Evolutionary conservation across 2,888 invertebrate species (phyloP), one percentile per base, ranked within the genome.

Genomic region (Listrodromus nycthemerus): DNA sequence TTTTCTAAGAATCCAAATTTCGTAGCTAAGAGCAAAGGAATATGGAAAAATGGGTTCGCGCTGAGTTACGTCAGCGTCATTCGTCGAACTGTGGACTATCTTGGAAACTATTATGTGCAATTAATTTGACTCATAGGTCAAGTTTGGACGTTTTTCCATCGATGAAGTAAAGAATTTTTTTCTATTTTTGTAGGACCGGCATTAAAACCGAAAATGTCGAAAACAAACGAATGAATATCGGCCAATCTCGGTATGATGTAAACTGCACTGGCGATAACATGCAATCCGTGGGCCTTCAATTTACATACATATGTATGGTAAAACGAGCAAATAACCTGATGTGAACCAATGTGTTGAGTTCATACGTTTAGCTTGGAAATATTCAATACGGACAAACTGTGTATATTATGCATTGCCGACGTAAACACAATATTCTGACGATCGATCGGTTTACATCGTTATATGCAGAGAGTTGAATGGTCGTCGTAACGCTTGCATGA

Each of bases 301-400:
- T 61, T 61, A 6, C 61, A 61, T 61, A 30, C 7, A 61, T 61
- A 61, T 55, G 24, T 52, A 52, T 52, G 27, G 27, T 16, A 27
- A 61, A 61, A 27, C 24, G 55, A 16, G 27, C 6, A 30, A 61
- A 27, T 27, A 27, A 61, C 16, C 10, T 16, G 1, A 58, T 27
- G 58, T 13, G 27, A 27, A n/a, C 27, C 61, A 30, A 61, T 61
- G 27, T 16, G 16, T 45, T 45, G 13, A 45, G 27, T n/a, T 16
- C 27, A 61, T 30, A 27, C 16, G n/a, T 30, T 30, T 61, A 16
- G 30, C 27, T 61, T n/a, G 61, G 30, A 30, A 30, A 27, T 30
- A 61, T 61, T 61, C 27, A 27, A 61, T 61, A 6, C 6, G 6
- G 27, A 16, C 1, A 30, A 61, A 16, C 61, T 13, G n/a, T 61